Base-by-base conservation (phyloP, 1,140 invertebrate genomes). In the Probaryconus sp. region DNA sequence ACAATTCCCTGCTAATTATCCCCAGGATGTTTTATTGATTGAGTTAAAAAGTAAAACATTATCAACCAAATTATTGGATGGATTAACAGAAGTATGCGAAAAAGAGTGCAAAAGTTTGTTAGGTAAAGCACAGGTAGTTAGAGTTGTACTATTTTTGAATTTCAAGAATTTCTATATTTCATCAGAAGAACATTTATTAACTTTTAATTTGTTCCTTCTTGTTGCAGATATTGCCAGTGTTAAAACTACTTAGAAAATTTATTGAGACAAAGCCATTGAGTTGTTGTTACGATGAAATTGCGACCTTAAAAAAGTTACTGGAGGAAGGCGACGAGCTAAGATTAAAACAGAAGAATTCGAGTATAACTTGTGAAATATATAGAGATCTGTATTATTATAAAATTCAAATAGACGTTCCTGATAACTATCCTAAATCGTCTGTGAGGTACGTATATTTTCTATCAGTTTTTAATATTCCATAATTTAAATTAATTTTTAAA, bases 31-130 rank as follows among this genome's bases (percentile, higher is more conserved):
- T 0, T 73, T 94, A 1, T 79, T 94, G 7, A 83, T 93, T n/a
- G 93, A 94, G 85, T 81, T 95, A 0, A 94, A 93, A 78, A 93
- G 92, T 72, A 93, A 92, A 83, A 90, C 90, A 26, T 81, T 94
- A 3, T 90, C 91, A 1, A 87, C 90, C 2, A 93, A 91, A 79
- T 83, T 94, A 30, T 83, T 94, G 4, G 85, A 89, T 42, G 89
- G 90, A 35, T 79, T 94, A 21, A 90, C 91, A 5, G 89, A 89
- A 55, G 82, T 93, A 4, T 91, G 91, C 79, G 93, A 94, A 70
- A 89, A 90, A 58, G 90, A 93, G 79, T 89, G 90, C 1, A 91
- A 91, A 76, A 91, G 90, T 72, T 80, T 88, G 24, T 38, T 92
- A 7, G 91, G 91, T 1, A 90, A 91, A 81, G 87, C 90, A 1